Evolutionary conservation across 2,888 invertebrate species (phyloP).

Genomic region (Notodonta ziczac): DNA sequence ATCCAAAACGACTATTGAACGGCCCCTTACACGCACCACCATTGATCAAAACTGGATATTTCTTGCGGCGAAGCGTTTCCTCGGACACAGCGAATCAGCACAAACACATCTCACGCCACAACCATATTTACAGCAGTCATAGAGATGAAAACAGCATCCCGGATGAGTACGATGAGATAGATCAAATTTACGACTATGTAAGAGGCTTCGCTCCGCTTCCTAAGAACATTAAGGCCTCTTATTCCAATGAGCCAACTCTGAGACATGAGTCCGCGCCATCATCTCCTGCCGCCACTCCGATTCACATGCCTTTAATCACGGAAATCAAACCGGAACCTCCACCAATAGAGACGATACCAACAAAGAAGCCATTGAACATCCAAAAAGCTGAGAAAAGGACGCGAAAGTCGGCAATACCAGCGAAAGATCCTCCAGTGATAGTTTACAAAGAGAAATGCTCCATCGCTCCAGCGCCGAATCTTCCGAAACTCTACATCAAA

Average conservation of each 20-base stretch:
- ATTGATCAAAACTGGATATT: constrained; percentile 86
- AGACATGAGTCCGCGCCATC: constrained; percentile 84
- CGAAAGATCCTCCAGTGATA: constrained; percentile 83
- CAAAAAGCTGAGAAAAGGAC: constrained; percentile 90
- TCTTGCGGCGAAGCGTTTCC: constrained; percentile 90
- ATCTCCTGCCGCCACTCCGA: constrained; percentile 82
- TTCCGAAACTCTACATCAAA: constrained; percentile 92
- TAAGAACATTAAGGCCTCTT: constrained; percentile 89
- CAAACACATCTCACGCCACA: constrained; percentile 79
- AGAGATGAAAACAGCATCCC: constrained; percentile 87
- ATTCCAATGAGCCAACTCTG: constrained; percentile 73
- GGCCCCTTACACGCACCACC: constrained; percentile 73
- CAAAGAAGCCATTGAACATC: constrained; percentile 87
- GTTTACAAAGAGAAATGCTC: constrained; percentile 85
- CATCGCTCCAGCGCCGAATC: constrained; percentile 79
- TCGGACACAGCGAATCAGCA: constrained; percentile 89
- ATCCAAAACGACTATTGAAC: constrained; percentile 80
- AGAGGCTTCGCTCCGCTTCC: constrained; percentile 96
- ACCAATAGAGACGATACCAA: constrained; percentile 95
- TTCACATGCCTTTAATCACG: constrained; percentile 80
- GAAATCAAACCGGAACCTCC: constrained; percentile 94
- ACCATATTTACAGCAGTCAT: constrained; percentile 82
- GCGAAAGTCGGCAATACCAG: constrained; percentile 86
- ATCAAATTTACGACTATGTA: constrained; percentile 98
- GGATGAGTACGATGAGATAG: constrained; percentile 97